Evolutionary conservation across 2,888 invertebrate species (phyloP), one percentile per base, ranked within the genome.

Genomic region (Amiota communis): DNA sequence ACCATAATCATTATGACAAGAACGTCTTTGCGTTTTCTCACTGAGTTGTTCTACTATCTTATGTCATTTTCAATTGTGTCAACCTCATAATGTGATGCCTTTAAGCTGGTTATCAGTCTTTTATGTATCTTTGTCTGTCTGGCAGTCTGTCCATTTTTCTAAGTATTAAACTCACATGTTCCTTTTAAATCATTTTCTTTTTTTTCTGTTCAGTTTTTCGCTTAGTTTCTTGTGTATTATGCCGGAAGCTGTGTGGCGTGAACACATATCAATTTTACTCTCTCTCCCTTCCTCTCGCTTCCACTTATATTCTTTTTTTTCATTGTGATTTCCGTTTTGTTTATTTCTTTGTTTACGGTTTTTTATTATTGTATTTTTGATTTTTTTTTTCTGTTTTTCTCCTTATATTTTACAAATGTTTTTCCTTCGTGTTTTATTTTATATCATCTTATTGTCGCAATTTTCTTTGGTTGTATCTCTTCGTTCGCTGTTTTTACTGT

Each of bases 41-140:
- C 8, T 36, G 36, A 36, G 36, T 36, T 36, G 36, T 36, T 36
- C 36, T 36, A 36, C 36, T 36, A 36, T 36, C 36, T 36, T 36
- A 6, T 46, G 46, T 63, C 46, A 17, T 63, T 53, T 61, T 64
- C 48, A 48, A 15, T 47, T 64, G 48, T 64, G 64, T 77, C 78
- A 78, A 79, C 77, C 79, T 83, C 80, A 79, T 85, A 77, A 83
- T 78, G 82, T 77, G 78, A 83, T 84, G 82, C 75, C 85, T 78
- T 72, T 78, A 78, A 83, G 80, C 78, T 75, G 76, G 79, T 77
- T 80, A 80, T 83, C 81, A 77, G 79, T 80, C 79, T 79, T 85
- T 84, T 85, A 80, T 82, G 79, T 79, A 15, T 64, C 59, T 48
- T 49, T 57, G 71, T n/a, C 13, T 36, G 15, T n/a, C 48, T 13